A percentile compares a stretch with the other conserved stretches of the same genome.
These are phyloP conservation scores for Acanthopleura granulata DNA, from an alignment of 2,888 invertebrate species.

Conservation along the genomic window DNA sequence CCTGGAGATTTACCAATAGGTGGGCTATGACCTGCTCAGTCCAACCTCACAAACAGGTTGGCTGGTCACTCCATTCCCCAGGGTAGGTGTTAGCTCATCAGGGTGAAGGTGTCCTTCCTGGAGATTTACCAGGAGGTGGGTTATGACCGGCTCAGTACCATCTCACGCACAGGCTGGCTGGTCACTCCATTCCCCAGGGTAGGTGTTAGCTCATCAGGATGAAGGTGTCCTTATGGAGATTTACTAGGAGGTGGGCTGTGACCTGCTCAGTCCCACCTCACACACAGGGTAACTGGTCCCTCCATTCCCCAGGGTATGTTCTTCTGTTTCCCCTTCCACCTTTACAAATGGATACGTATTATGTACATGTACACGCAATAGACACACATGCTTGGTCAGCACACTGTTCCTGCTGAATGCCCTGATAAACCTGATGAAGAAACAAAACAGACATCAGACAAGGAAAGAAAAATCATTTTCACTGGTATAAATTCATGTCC, in stretches of 20 bases:
- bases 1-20: slow-evolving; percentile 66
- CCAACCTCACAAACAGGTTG: slow-evolving; percentile 51
- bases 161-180: slow-evolving; percentile 47
- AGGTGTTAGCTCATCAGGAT: slow-evolving; percentile 18
- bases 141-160: slow-evolving; percentile 61
- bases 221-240: slow-evolving; percentile 58
- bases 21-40: slow-evolving; percentile 64
- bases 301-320: slow-evolving; percentile 55
- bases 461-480: too few species aligned
- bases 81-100: slow-evolving; percentile 56
- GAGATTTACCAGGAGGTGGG: slow-evolving; percentile 67
- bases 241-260: slow-evolving; percentile 65
- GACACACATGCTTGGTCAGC: too few species aligned
- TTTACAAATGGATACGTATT: too few species aligned
- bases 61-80: slow-evolving; percentile 54
- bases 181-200: slow-evolving; percentile 61
- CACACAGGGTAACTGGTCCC: slow-evolving; percentile 51
- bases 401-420: too few species aligned
- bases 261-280: slow-evolving; percentile 58
- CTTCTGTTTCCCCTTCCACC: neutral
- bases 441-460: too few species aligned
- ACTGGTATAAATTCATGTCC: too few species aligned
- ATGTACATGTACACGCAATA: too few species aligned
- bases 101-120: slow-evolving; percentile 62
- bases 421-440: too few species aligned